Conservation (phyloP, 2,888 invertebrate species). For the Pachydiplax longipennis region DNA sequence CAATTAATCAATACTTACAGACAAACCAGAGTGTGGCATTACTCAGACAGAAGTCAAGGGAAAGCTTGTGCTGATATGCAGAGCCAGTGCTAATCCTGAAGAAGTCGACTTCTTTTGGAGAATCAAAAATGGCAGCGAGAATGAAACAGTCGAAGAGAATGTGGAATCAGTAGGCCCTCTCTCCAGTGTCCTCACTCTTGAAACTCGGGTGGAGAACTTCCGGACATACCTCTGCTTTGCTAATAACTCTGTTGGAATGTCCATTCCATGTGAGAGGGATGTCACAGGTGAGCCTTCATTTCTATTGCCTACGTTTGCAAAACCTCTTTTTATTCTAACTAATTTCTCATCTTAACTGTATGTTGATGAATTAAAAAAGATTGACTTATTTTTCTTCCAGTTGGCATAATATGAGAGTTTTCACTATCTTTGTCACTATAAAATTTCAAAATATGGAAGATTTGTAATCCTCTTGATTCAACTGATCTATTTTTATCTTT, state of each 20-base stretch:
- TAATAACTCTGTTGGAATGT: constrained; percentile 80
- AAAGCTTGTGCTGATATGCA: constrained; percentile 79
- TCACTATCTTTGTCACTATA: no score
- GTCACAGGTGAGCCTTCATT: constrained; percentile 61
- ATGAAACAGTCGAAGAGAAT: constrained; percentile 74
- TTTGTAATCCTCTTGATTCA: no score
- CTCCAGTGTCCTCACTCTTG: constrained; percentile 70
- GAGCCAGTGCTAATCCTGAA: constrained; percentile 80
- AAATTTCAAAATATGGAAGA: no score
- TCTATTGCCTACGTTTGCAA: background rate
- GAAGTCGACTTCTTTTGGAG: constrained; percentile 83
- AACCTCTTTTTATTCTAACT: background rate
- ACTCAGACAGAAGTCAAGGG: constrained; percentile 76
- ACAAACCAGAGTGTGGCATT: constrained; percentile 84
- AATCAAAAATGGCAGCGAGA: constrained; percentile 76
- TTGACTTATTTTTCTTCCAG: no score
- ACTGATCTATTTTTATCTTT: no score
- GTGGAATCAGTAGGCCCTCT: constrained; percentile 62
- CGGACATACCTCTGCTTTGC: constrained; percentile 86
- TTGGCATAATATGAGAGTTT: no score
- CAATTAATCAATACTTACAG: constrained; percentile 61
- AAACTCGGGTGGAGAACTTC: constrained; percentile 68
- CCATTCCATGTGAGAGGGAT: constrained; percentile 64
- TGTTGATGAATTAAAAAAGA: no score
- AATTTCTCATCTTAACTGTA: background rate